Percentiles rank a stretch among this genome's conserved stretches.
Conservation (phyloP, 2,113 vertebrate species). For the Chaenogobius annularis region DNA sequence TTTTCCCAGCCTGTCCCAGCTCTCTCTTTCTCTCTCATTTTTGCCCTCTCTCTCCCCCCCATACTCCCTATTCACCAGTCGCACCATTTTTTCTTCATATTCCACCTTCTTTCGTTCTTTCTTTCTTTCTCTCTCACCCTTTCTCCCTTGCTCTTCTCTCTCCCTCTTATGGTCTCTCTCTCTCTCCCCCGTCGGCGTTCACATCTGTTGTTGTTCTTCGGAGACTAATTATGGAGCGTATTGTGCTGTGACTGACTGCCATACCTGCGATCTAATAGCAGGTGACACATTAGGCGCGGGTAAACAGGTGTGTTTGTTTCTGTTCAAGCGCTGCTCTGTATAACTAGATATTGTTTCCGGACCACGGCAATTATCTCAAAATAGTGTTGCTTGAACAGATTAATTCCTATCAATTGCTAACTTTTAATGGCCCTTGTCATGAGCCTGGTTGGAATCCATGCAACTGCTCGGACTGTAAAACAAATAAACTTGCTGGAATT, state of each 20-base stretch:
- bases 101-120: neutral
- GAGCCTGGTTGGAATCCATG: neutral
- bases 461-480: neutral
- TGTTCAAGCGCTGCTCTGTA: constrained; percentile 42
- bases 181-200: constrained; percentile 29
- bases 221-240: constrained; percentile 74
- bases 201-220: constrained; percentile 71
- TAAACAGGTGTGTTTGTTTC: constrained; percentile 67
- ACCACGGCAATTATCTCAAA: constrained; percentile 53
- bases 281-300: constrained; percentile 56
- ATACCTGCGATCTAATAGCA: constrained; percentile 66
- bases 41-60: too few relatives aligned
- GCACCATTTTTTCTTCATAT: too few relatives aligned
- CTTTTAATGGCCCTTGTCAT: neutral
- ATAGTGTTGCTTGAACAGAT: constrained; percentile 60
- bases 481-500: too few relatives aligned
- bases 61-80: too few relatives aligned
- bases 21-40: too few relatives aligned
- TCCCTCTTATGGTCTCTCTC: neutral
- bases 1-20: too few relatives aligned
- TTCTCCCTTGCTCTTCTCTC: neutral
- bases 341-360: constrained; percentile 44
- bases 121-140: neutral
- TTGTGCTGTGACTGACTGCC: constrained; percentile 70
- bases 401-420: constrained; percentile 33